These are phyloP conservation scores for Phenacoccus solenopsis DNA, from an alignment of 1,140 invertebrate species.

Conservation along the genomic window DNA sequence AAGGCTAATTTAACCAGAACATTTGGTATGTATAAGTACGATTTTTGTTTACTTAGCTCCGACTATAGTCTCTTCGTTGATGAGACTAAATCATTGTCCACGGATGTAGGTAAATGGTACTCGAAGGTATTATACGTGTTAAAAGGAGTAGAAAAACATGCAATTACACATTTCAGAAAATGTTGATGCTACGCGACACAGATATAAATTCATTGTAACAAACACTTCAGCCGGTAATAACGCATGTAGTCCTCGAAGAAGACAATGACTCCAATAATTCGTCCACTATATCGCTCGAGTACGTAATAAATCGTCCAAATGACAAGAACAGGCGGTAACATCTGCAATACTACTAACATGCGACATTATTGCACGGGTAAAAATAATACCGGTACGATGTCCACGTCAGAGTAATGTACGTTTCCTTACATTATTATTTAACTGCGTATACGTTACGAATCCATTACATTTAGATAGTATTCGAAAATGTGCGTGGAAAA, in stretches of 20 bases:
- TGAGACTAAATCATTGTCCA: too few relatives aligned
- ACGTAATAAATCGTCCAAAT: background rate
- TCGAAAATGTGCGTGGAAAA: too few relatives aligned
- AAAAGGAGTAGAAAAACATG: too few relatives aligned
- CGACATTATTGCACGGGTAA: background rate
- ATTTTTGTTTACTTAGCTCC: too few relatives aligned
- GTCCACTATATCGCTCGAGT: background rate
- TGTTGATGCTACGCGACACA: too few relatives aligned
- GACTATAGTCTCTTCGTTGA: too few relatives aligned
- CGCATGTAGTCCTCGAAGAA: background rate
- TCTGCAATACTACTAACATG: background rate
- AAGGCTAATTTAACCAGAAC: too few relatives aligned
- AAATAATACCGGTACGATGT: background rate
- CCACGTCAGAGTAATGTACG: background rate
- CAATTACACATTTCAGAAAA: too few relatives aligned
- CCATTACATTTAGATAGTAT: background rate
- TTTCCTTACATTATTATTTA: background rate
- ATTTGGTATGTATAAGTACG: too few relatives aligned
- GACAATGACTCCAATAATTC: background rate
- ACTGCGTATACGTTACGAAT: too few relatives aligned
- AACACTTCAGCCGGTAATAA: background rate
- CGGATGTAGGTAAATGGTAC: too few relatives aligned
- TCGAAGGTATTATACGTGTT: too few relatives aligned
- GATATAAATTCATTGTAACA: background rate
- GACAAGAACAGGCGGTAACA: slow-evolving; percentile 1